Conservation (phyloP, 2,888 invertebrate genomes). For the Drosophila affinis region DNA sequence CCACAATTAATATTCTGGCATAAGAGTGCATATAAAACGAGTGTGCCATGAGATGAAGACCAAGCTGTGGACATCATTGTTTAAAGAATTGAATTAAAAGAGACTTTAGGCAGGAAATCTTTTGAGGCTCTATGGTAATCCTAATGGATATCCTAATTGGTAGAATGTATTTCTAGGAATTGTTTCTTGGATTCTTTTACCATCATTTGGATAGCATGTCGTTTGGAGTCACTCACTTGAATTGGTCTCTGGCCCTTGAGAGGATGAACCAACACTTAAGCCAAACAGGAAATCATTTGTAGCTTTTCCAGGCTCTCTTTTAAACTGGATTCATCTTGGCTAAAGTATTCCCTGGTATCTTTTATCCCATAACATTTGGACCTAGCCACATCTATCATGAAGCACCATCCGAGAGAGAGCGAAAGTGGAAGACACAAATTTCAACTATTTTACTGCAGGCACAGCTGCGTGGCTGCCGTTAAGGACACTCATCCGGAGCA, state of each 20-base stretch:
- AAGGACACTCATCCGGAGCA: constrained; percentile 30
- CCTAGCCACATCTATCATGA: constrained; percentile 35
- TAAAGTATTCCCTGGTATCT: constrained; percentile 8
- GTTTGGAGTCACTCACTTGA: neutral
- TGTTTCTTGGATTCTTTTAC: too few relatives aligned
- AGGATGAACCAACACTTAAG: neutral
- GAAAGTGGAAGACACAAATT: constrained; percentile 45
- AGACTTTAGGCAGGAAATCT: too few relatives aligned
- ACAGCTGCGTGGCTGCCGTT: constrained; percentile 58
- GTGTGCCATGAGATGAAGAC: neutral
- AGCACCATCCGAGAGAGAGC: neutral
- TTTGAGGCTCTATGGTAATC: too few relatives aligned
- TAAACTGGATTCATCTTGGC: constrained; percentile 1
- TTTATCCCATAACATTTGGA: constrained; percentile 20
- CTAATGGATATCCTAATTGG: too few relatives aligned
- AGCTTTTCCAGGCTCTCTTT: neutral
- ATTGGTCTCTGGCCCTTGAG: neutral
- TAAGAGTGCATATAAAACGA: too few relatives aligned
- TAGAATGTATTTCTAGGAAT: too few relatives aligned
- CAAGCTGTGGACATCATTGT: neutral
- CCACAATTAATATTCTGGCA: constrained; percentile 15
- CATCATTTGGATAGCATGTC: too few relatives aligned
- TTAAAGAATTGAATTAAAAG: too few relatives aligned
- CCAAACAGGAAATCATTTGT: neutral
- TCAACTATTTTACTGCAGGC: constrained; percentile 62